Evolutionary conservation across 2,113 vertebrate genomes (phyloP), one percentile per base, ranked within the genome.

Genomic region (Speoplatyrhinus poulsoni): DNA sequence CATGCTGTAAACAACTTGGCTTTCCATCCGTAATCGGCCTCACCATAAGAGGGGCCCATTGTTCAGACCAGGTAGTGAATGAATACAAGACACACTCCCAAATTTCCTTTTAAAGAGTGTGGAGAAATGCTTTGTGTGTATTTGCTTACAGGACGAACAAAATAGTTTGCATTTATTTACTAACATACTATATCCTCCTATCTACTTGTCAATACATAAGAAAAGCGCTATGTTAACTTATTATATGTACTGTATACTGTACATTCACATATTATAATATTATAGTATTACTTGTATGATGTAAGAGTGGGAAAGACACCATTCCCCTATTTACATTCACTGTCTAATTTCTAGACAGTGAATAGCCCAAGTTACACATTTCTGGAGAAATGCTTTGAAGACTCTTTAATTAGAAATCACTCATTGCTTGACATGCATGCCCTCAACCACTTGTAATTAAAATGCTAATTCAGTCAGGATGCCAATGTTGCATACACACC

Each of bases 391-490:
- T 81, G 76, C 84, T 77, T 72, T 67, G 73, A 81, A 77, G 71
- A 71, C 60, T 75, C 73, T 65, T 78, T 88, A 86, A 89, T 90
- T 85, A 89, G 73, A 87, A 84, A 85, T 87, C 64, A 75, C 72
- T 82, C 82, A 81, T 72, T 85, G 78, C 64, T 75, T 83, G 69
- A 79, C 76, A 77, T 70, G 79, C 78, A 81, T 82, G 76, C 75
- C 76, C 75, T 83, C 82, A 82, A 68, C 83, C 76, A 65, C 52
- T 72, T 83, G 77, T 85, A 86, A 90, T 88, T 88, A 87, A 90
- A 89, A 88, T 90, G 83, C 74, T 82, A 83, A 90, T 87, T 80
- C 48, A 70, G 58, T 58, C 46, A 73, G 69, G 65, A 76, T 85
- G 80, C 67, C 54, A 87, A 82, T 80, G 80, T 87, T 82, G 72